Percentiles rank a stretch among this genome's conserved stretches.
These are phyloP conservation scores for Labrus mixtus DNA, from an alignment of 2,113 vertebrate genomes.

Conservation along the genomic window DNA sequence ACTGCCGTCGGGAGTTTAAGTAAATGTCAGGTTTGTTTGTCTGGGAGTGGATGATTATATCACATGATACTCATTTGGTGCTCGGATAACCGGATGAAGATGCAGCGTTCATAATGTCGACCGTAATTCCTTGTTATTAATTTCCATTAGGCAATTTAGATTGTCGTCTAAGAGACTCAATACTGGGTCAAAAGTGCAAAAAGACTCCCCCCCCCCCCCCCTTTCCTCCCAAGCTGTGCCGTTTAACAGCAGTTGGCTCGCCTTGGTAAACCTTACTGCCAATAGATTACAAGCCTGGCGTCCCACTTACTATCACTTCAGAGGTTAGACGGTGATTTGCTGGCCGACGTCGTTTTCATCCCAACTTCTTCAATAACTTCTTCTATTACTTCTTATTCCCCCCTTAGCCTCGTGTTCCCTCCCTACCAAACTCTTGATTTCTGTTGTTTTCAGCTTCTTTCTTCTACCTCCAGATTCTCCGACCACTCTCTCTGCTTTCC, in stretches of 20 bases:
- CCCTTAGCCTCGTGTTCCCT: background rate
- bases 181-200: background rate
- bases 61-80: background rate
- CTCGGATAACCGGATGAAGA: background rate
- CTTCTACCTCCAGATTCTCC: no score
- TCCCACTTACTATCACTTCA: constrained; percentile 15
- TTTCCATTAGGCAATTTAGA: background rate
- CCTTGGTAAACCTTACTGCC: constrained; percentile 19
- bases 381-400: constrained; percentile 5
- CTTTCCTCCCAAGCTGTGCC: background rate
- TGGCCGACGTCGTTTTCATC: constrained; percentile 37
- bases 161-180: background rate
- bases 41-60: background rate
- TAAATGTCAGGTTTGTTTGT: constrained; percentile 1
- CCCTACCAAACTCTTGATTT: background rate
- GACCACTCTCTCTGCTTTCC: no score
- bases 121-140: background rate
- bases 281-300: constrained; percentile 28
- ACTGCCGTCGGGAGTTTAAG: background rate
- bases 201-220: background rate
- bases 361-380: constrained; percentile 26
- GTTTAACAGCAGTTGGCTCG: constrained; percentile 20
- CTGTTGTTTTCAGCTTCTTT: background rate
- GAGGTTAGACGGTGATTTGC: constrained; percentile 24
- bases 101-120: background rate